A percentile compares a stretch with the other conserved stretches of the same genome.
phyloP scores from a whole-genome alignment of 1,140 invertebrate genomes.

The Araneus ventricosus region DNA sequence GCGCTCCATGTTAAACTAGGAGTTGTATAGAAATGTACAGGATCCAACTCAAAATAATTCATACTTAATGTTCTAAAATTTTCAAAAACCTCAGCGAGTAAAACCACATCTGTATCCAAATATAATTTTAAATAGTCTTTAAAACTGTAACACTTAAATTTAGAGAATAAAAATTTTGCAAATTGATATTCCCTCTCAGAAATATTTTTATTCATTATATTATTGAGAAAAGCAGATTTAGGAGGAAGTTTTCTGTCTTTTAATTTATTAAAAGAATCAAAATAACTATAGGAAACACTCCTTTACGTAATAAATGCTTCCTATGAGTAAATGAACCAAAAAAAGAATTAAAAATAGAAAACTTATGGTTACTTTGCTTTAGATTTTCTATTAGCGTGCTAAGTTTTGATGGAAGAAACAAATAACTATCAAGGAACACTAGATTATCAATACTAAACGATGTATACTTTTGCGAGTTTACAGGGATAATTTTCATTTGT shows the following conservation, averaged over 20 bases:
- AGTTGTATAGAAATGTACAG: too few relatives aligned
- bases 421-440: conserved; percentile 27
- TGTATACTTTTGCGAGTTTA: too few relatives aligned
- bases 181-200: neutral
- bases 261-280: conserved; percentile 35
- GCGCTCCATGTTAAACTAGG: too few relatives aligned
- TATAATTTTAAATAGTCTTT: too few relatives aligned
- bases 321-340: neutral
- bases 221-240: too few relatives aligned
- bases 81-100: conserved; percentile 77
- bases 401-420: neutral
- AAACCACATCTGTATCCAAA: too few relatives aligned
- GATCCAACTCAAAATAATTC: too few relatives aligned
- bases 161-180: conserved; percentile 76
- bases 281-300: conserved; percentile 76
- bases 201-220: conserved; percentile 35
- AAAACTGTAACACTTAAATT: conserved; percentile 77
- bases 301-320: conserved; percentile 27
- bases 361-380: conserved; percentile 5
- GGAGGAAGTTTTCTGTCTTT: neutral
- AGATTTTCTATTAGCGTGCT: conserved; percentile 27
- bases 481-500: conserved; percentile 33
- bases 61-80: conserved; percentile 76
- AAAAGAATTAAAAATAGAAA: conserved; percentile 53
- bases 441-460: conserved; percentile 24